A percentile compares a stretch with the other conserved stretches of the same genome.
These are phyloP conservation scores for Camponotus vicinus DNA, from an alignment of 1,140 invertebrate species.

Conservation along the genomic window DNA sequence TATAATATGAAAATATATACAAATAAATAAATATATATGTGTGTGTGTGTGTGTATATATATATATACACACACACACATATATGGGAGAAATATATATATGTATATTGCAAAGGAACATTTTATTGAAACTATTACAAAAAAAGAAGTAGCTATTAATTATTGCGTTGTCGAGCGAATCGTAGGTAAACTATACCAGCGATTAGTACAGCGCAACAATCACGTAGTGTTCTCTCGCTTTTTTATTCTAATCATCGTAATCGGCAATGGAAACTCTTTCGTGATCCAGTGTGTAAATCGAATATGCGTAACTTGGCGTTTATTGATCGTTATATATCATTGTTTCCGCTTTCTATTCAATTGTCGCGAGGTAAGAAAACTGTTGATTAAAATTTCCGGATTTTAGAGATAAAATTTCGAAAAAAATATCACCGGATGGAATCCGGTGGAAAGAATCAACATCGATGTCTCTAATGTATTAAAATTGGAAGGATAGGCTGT, in stretches of 20 bases:
- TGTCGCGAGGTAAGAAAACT: conserved; percentile 63
- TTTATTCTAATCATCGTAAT: conserved; percentile 53
- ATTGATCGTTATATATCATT: conserved; percentile 63
- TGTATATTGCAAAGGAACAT: conserved; percentile 59
- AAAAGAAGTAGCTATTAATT: conserved; percentile 54
- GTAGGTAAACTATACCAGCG: conserved; percentile 35
- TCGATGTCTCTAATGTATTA: not conserved
- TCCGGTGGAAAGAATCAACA: not conserved
- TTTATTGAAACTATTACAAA: conserved; percentile 72
- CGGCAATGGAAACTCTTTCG: conserved; percentile 36
- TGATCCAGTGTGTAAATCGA: conserved; percentile 61
- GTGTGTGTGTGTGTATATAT: conserved; percentile 56
- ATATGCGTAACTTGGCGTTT: conserved; percentile 17
- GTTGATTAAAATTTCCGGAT: conserved; percentile 5
- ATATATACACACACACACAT: not conserved
- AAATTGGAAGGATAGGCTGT: conserved; percentile 7
- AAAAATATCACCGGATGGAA: not conserved
- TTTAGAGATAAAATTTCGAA: not conserved
- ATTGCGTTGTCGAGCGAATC: conserved; percentile 42
- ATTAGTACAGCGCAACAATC: conserved; percentile 34
- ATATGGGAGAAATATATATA: conserved; percentile 61
- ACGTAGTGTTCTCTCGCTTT: conserved; percentile 54
- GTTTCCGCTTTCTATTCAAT: conserved; percentile 48
- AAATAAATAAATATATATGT: conserved; percentile 63
- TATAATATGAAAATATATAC: conserved; percentile 77